Evolutionary conservation across 2,113 vertebrate genomes (phyloP).

Genomic region (Pelusios castaneus): DNA sequence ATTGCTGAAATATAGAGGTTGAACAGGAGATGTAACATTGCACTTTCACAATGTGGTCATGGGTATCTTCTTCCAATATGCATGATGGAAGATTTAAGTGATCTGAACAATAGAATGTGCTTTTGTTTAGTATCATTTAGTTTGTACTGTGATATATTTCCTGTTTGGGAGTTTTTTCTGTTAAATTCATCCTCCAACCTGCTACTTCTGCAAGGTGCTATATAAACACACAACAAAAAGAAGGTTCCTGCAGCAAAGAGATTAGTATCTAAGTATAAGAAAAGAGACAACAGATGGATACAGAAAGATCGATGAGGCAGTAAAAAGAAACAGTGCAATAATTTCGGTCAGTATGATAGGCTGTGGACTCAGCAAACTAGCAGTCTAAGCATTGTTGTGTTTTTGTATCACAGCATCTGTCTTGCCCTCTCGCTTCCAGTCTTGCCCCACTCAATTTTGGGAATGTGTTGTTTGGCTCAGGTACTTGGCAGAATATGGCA

Average conservation of each 20-base stretch:
- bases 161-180: neutral
- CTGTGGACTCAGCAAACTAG: neutral
- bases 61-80: too few relatives aligned
- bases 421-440: neutral
- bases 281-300: too few relatives aligned
- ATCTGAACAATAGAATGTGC: too few relatives aligned
- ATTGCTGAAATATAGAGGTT: neutral
- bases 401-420: neutral
- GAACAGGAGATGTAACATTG: neutral
- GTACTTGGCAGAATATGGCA: constrained; percentile 28
- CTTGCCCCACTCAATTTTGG: constrained; percentile 16
- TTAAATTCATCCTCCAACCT: neutral
- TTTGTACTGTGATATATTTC: neutral
- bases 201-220: neutral
- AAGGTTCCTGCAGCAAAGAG: too few relatives aligned
- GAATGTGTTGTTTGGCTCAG: constrained; percentile 21
- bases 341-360: neutral
- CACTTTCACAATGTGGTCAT: too few relatives aligned
- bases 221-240: too few relatives aligned
- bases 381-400: neutral
- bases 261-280: too few relatives aligned
- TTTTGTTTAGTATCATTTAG: neutral
- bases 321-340: neutral
- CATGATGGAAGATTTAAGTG: too few relatives aligned
- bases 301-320: neutral